These are phyloP conservation scores for Novumbra hubbsi DNA, from an alignment of 2,797 vertebrate species.

Conservation along the genomic window DNA sequence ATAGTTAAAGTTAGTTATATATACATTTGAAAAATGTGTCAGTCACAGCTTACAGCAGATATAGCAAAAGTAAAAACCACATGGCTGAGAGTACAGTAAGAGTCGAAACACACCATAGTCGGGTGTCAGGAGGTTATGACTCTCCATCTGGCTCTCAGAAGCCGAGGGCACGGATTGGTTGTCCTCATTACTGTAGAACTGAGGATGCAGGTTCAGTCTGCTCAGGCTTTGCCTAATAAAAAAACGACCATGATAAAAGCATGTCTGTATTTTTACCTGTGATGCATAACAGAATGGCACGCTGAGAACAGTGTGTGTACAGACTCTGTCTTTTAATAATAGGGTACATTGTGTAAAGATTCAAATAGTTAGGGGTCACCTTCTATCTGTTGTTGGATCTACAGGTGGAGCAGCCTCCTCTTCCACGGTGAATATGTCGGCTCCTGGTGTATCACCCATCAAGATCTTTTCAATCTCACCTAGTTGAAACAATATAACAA, in stretches of 20 bases:
- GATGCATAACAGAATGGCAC: background rate
- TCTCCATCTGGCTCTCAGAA: slow-evolving; percentile 22
- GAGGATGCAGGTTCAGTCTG: slow-evolving; percentile 28
- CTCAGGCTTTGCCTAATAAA: slow-evolving; percentile 17
- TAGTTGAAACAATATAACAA: background rate
- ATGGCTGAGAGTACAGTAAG: background rate
- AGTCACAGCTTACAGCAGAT: background rate
- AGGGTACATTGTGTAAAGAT: background rate
- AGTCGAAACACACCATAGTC: slow-evolving; percentile 29
- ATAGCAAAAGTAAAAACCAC: background rate
- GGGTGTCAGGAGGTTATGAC: slow-evolving; percentile 34
- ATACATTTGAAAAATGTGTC: background rate
- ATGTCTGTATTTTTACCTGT: background rate
- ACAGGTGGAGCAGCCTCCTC: slow-evolving; percentile 13
- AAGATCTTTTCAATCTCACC: slow-evolving; percentile 18
- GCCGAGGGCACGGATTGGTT: slow-evolving; percentile 29
- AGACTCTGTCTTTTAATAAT: background rate
- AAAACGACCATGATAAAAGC: slow-evolving; percentile 6
- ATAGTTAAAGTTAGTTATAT: too few species aligned
- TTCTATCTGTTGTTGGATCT: slow-evolving; percentile 23
- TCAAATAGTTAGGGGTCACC: slow-evolving; percentile 32
- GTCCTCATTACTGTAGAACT: slow-evolving; percentile 36
- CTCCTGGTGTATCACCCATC: slow-evolving; percentile 8
- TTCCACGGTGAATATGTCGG: slow-evolving; percentile 21
- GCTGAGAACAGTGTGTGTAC: background rate